These are phyloP conservation scores for Coccyzus lansbergi DNA, from an alignment of 2,797 vertebrate species.

Conservation along the genomic window DNA sequence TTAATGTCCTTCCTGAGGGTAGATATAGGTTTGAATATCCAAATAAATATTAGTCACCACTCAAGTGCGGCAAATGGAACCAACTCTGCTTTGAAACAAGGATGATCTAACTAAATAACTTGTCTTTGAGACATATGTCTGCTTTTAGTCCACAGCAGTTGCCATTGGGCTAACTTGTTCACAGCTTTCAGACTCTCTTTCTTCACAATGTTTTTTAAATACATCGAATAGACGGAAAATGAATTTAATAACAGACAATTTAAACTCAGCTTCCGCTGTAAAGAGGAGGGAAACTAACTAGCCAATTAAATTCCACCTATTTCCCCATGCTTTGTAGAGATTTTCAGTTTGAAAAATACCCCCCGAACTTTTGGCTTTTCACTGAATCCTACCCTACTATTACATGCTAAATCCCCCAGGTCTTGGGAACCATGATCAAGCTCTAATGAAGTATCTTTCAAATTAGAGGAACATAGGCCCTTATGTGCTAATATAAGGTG, in stretches of 20 bases:
- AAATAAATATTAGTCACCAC: neutral
- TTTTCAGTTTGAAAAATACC: neutral
- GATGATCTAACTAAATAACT: neutral
- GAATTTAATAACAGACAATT: neutral
- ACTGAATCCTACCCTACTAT: neutral
- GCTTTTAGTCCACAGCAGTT: neutral
- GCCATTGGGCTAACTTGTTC: neutral
- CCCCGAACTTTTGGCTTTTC: neutral
- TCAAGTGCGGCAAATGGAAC: neutral
- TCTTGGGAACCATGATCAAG: neutral
- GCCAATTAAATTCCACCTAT: neutral
- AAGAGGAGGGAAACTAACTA: neutral
- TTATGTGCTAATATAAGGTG: neutral
- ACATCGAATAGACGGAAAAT: neutral
- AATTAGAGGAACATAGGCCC: neutral
- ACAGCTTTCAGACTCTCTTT: neutral
- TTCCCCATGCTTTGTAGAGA: neutral
- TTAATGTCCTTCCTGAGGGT: neutral
- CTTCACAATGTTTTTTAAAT: neutral
- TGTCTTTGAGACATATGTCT: neutral
- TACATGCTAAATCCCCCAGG: neutral
- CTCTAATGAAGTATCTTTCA: neutral
- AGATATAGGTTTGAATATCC: neutral
- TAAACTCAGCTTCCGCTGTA: neutral
- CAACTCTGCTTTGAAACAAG: neutral